phyloP scores from a whole-genome alignment of 2,113 vertebrate genomes.

The Crotalus viridis region DNA sequence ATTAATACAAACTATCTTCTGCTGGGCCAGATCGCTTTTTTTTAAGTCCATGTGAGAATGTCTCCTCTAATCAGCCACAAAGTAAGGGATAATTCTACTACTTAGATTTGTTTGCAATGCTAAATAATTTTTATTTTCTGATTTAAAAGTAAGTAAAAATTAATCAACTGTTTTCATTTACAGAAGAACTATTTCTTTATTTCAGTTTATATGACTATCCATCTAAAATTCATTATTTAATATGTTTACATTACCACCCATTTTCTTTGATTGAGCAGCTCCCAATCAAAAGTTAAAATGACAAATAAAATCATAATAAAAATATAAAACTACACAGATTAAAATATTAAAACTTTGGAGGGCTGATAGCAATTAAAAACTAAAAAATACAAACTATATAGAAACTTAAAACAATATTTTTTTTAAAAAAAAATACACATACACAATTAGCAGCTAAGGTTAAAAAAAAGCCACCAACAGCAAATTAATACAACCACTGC shows the following conservation, averaged over 20 bases:
- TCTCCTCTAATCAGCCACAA: not conserved
- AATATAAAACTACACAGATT: not conserved
- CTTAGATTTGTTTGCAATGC: not conserved
- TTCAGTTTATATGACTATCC: not conserved
- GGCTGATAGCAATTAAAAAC: not conserved
- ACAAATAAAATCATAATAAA: not conserved
- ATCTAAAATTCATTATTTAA: not conserved
- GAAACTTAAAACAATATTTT: not conserved
- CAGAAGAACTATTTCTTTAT: too few species aligned
- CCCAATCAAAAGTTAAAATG: not conserved
- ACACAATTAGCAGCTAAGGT: too few species aligned
- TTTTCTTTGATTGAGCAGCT: not conserved
- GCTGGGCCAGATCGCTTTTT: not conserved
- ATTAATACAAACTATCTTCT: not conserved
- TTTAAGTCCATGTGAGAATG: not conserved
- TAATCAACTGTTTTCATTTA: too few species aligned
- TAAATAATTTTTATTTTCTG: not conserved
- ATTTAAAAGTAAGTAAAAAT: not conserved
- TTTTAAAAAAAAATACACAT: too few species aligned
- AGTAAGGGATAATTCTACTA: not conserved
- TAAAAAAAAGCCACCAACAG: not conserved
- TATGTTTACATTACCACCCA: not conserved
- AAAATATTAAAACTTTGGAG: not conserved
- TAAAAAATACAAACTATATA: not conserved
- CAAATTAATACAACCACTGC: not conserved